Evolutionary conservation across 2,888 invertebrate species (phyloP).

Genomic region (Drosophila histrio): DNA sequence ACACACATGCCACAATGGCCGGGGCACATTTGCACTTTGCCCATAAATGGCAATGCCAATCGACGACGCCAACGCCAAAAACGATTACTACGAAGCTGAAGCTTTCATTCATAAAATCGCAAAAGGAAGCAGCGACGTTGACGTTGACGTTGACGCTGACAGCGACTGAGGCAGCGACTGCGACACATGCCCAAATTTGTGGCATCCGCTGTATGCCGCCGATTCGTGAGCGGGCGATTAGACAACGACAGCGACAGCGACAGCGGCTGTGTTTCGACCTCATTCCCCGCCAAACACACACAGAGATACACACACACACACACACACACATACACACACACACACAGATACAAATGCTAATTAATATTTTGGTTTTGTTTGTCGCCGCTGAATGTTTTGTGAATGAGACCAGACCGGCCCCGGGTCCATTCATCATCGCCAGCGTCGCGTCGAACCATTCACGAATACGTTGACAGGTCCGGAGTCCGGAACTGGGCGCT

Average conservation of each 20-base stretch:
- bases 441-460: constrained; percentile 14
- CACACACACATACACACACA: constrained; percentile 18
- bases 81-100: constrained; percentile 57
- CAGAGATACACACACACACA: constrained; percentile 32
- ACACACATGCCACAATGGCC: constrained; percentile 39
- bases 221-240: constrained; percentile 75
- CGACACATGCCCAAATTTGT: constrained; percentile 77
- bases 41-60: constrained; percentile 74
- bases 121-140: constrained; percentile 70
- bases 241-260: constrained; percentile 27
- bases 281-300: constrained; percentile 21
- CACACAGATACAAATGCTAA: constrained; percentile 62
- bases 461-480: constrained; percentile 55
- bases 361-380: constrained; percentile 77
- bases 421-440: constrained; percentile 66
- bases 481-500: constrained; percentile 76
- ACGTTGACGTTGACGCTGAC: constrained; percentile 18
- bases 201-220: constrained; percentile 70
- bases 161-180: constrained; percentile 36
- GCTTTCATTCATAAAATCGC: constrained; percentile 78
- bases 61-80: constrained; percentile 54
- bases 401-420: constrained; percentile 65
- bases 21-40: constrained; percentile 70
- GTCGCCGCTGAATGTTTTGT: constrained; percentile 60
- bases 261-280: constrained; percentile 30